A percentile compares a stretch with the other conserved stretches of the same genome.
These are phyloP conservation scores for Dendrolimus houi DNA, from an alignment of 2,888 invertebrate genomes.

Conservation along the genomic window DNA sequence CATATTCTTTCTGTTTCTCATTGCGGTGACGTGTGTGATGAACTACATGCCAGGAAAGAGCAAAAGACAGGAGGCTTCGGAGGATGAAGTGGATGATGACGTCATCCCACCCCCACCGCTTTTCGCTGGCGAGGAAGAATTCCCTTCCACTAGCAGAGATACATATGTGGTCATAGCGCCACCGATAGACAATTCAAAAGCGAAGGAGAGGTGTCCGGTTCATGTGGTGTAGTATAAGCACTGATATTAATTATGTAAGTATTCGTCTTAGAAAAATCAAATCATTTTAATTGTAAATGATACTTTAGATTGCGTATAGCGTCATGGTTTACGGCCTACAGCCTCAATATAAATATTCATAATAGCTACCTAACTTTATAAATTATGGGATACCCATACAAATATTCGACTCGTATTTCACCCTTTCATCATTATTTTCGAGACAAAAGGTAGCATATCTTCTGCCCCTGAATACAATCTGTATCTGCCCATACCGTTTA, in stretches of 20 bases:
- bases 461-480: too few species aligned
- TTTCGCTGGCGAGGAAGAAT: slow-evolving; percentile 50
- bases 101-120: slow-evolving; percentile 69
- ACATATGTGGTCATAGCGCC: slow-evolving; percentile 70
- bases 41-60: slow-evolving; percentile 84
- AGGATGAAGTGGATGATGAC: slow-evolving; percentile 64
- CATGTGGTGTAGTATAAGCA: slow-evolving; percentile 68
- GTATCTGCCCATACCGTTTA: too few species aligned
- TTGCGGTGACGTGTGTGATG: slow-evolving; percentile 88
- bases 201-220: slow-evolving; percentile 66
- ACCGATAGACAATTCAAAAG: slow-evolving; percentile 49
- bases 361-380: too few species aligned
- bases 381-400: too few species aligned
- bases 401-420: too few species aligned
- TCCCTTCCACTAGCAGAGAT: slow-evolving; percentile 48
- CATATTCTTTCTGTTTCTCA: slow-evolving; percentile 90
- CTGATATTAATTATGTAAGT: slow-evolving; percentile 58
- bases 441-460: too few species aligned
- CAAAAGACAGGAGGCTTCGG: slow-evolving; percentile 63
- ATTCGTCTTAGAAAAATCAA: neutral
- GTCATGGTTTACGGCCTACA: too few species aligned
- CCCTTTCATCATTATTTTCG: too few species aligned
- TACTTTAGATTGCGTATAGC: too few species aligned
- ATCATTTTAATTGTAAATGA: too few species aligned
- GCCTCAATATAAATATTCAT: too few species aligned